Conservation (phyloP, 2,113 vertebrate genomes). For the Rynchops niger region DNA sequence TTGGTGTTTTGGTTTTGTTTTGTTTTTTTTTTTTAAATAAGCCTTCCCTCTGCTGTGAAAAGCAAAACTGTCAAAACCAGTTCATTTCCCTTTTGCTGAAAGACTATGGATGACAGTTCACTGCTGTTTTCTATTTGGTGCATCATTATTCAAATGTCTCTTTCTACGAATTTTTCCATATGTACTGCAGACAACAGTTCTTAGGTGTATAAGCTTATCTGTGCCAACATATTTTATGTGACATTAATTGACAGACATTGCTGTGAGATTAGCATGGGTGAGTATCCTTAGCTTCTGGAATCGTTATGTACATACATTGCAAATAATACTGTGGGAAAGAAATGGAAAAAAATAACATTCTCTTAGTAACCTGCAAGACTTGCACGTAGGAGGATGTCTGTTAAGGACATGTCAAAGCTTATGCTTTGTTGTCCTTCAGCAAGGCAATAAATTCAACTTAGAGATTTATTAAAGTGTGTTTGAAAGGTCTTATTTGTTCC, state of each 20-base stretch:
- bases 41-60: not conserved
- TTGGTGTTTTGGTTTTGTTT: not conserved
- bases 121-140: not conserved
- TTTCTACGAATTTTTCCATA: not conserved
- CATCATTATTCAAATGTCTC: conserved; percentile 39
- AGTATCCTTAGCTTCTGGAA: not conserved
- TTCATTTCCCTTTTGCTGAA: conserved; percentile 5
- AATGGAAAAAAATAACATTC: not conserved
- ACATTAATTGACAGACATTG: not conserved
- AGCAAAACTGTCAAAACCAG: conserved; percentile 23
- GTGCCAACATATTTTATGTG: not conserved
- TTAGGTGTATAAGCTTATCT: conserved; percentile 5
- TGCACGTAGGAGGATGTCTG: not conserved
- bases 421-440: not conserved
- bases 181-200: not conserved
- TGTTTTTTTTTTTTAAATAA: not conserved
- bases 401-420: conserved; percentile 19
- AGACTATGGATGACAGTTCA: conserved; percentile 15
- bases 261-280: not conserved
- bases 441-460: conserved; percentile 27
- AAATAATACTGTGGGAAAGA: not conserved
- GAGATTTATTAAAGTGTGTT: conserved; percentile 1
- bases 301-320: not conserved
- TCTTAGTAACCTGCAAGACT: not conserved
- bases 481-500: conserved; percentile 47